Evolutionary conservation across 2,797 vertebrate genomes (phyloP), one percentile per base, ranked within the genome.

Genomic region (Oceanodroma leucorhoa): DNA sequence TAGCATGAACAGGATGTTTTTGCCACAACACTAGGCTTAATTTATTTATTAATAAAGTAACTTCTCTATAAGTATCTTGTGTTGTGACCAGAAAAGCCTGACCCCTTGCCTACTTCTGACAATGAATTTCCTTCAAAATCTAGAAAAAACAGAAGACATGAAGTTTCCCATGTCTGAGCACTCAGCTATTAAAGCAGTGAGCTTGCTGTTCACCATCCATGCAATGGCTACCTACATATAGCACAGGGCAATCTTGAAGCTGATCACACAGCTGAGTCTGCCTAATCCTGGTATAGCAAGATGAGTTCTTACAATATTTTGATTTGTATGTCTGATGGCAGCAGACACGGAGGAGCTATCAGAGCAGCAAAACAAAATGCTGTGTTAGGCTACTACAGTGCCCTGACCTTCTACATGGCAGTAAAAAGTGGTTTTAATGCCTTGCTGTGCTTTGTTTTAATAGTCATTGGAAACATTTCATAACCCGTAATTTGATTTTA

Each of bases 201-300:
- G 32, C 29, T 41, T 51, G 32, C 32, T 51, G 30, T 19, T 82
- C 29, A n/a, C 26, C 40, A 69, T 30, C 29, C 32, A 6, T 36
- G 27, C 29, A 23, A 9, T 12, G 18, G 55, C 32, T 57, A 19
- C 69, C 18, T 27, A n/a, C 2, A 0, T 13, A 34, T 0, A 67
- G 29, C 55, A 87, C 8, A 46, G 50, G 29, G 34, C 11, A 94
- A 53, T 64, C 60, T 14, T n/a, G 11, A 67, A 34, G 50, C 34
- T 75, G 46, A 9, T 22, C 70, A 62, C 24, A 32, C 41, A 92
- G 8, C 43, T 73, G 60, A 82, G 62, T 57, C 50, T 79, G 60
- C 32, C 54, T 87, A 62, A 54, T 13, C 11, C 29, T 80, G 5
- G 8, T 20, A 51, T 5, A 87, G 51, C 14, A 82, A 90, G 46